Conservation (phyloP, 2,797 vertebrate genomes). For the Garrulus glandarius region DNA sequence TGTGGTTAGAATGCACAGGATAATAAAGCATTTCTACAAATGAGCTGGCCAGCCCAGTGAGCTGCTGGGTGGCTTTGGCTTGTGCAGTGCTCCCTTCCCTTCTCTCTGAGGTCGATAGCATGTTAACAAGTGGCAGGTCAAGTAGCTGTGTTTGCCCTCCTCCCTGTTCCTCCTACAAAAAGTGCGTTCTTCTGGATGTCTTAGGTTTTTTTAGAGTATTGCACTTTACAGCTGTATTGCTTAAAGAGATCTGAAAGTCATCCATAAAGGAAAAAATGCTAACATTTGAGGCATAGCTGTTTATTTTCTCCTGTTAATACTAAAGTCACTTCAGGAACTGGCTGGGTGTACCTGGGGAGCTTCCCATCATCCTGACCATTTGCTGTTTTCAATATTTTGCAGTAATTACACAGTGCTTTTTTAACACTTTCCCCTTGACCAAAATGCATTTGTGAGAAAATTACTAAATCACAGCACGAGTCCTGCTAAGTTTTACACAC, state of each 20-base stretch:
- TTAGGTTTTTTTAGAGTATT: background rate
- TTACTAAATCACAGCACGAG: fast-evolving
- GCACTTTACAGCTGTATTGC: background rate
- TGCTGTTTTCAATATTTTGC: background rate
- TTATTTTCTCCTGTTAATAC: background rate
- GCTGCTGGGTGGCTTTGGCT: background rate
- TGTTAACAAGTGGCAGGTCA: background rate
- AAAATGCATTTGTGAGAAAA: background rate
- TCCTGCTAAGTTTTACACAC: background rate
- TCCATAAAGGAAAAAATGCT: background rate
- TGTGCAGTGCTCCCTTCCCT: background rate
- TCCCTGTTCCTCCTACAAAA: background rate
- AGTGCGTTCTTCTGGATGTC: fast-evolving
- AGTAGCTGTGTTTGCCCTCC: background rate
- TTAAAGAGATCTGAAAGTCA: background rate
- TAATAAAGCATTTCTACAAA: slow-evolving; percentile 70
- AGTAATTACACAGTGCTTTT: background rate
- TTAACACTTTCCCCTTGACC: background rate
- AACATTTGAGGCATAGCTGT: background rate
- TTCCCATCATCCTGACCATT: fast-evolving
- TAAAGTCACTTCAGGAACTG: background rate
- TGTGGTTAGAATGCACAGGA: slow-evolving; percentile 58
- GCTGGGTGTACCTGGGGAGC: background rate
- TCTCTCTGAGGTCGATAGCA: background rate
- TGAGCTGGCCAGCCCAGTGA: background rate